Evolutionary conservation across 92 coral and sea anemone genomes (phyloP), one percentile per base, ranked within the genome.

Genomic region (Epizoanthus scotinus): DNA sequence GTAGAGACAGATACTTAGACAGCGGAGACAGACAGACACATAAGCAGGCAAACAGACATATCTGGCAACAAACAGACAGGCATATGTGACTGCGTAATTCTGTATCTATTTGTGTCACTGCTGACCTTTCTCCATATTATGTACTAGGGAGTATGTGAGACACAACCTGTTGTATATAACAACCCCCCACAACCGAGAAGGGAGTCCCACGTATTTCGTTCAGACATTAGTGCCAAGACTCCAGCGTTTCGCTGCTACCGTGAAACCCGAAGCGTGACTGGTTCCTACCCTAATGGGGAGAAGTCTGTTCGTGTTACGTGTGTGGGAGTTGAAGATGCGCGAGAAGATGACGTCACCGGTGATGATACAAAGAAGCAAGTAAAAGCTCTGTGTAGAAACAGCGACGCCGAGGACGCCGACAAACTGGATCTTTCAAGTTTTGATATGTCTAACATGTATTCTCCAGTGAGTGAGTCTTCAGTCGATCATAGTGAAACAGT

Each of bases 101-200:
- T 5, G 5, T 47, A 47, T 10, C 12, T 47, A 2, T 47, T 9
- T 13, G 12, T 47, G 9, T 47, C 52, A 47, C 52, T 47, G 15
- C 10, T 44, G 50, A 44, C 50, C 50, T 0, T 44, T 13, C 50
- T 10, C 50, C 50, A 0, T 8, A 7, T 44, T 47, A 2, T 47
- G n/a, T n/a, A n/a, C n/a, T n/a, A 92, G 97, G 81, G 71, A 50
- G 81, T 86, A 47, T 87, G 92, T 62, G 97, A 92, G 81, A 85
- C 90, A 20, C 91, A 60, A 29, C 94, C 97, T 9, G 97, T 92
- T 18, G 79, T 90, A 50, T 91, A 90, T 64, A 78, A 92, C 79
- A 40, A 75, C 31, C 21, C 21, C 2, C 17, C 61, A 6, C 27
- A 58, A 59, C 56, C 56, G 8, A 40, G 40, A 40, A 52, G 13